phyloP scores from a whole-genome alignment of 2,888 invertebrate species.

The Archips crataeganus region DNA sequence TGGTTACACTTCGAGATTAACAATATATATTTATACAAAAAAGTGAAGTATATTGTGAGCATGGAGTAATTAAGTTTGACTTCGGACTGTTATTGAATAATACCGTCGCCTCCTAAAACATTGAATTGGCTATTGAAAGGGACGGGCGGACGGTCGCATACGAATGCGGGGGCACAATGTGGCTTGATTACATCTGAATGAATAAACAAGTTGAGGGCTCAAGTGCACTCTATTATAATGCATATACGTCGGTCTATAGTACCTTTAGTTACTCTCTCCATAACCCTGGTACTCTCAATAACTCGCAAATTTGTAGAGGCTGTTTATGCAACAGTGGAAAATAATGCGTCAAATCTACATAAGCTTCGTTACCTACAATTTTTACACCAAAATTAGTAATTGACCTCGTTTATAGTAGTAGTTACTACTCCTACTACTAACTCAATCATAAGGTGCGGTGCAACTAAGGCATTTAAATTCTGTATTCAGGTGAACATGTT shows the following conservation, averaged over 20 bases:
- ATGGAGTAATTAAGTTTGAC: constrained; percentile 10
- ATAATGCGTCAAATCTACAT: background rate
- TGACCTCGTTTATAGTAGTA: background rate
- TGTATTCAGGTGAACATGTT: constrained; percentile 36
- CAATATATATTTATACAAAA: constrained; percentile 31
- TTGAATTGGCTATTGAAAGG: constrained; percentile 48
- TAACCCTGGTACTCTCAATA: background rate
- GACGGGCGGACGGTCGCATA: constrained; percentile 50
- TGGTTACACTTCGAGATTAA: constrained; percentile 22
- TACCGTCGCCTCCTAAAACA: constrained; percentile 44
- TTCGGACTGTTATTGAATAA: constrained; percentile 15
- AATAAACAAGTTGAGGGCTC: constrained; percentile 59
- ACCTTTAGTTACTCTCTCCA: constrained; percentile 37
- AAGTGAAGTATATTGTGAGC: constrained; percentile 5
- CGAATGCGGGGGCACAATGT: constrained; percentile 57
- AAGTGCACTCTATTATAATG: constrained; percentile 64
- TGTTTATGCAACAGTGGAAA: background rate
- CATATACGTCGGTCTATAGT: constrained; percentile 49
- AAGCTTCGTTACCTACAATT: background rate
- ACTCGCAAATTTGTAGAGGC: background rate
- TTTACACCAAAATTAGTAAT: background rate
- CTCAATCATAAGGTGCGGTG: background rate
- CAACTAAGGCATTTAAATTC: constrained; percentile 11
- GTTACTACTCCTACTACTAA: background rate
- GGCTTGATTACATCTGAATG: constrained; percentile 63